Evolutionary conservation across 2,113 vertebrate genomes (phyloP), one percentile per base, ranked within the genome.

Genomic region (Nothobranchius kuhntae): DNA sequence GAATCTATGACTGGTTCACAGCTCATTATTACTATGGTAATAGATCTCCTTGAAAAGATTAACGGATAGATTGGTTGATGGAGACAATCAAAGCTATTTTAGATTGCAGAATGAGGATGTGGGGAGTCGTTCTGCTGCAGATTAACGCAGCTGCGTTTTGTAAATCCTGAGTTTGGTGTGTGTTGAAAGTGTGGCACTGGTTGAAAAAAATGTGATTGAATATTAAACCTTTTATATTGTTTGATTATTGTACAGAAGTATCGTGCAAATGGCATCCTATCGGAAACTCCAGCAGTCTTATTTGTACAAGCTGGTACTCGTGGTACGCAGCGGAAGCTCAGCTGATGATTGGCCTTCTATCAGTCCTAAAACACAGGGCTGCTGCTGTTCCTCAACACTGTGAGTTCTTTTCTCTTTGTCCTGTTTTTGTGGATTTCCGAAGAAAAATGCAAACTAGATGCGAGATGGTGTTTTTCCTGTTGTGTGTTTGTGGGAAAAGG

Each of bases 21-120:
- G 90, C 91, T 91, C 86, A 89, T 92, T 91, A 91, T 92, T 92
- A 92, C 91, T 90, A 90, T 91, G 90, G 88, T 92, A 92, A 92
- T 91, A 87, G 89, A 86, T 85, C 91, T 91, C 87, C 86, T 91
- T 84, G 85, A 86, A 89, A 85, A 90, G 85, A 91, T 90, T 88
- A 89, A 77, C 73, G 71, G 77, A 83, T 85, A 82, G 80, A 85
- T 87, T 82, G 80, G 83, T 83, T 81, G 84, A 70, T 78, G 68
- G 73, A 84, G 89, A 89, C 81, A 82, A 75, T 82, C 78, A 83
- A 87, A 88, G 86, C 86, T 90, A 84, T 89, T 90, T 89, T 86
- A 78, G 78, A 87, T 77, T 83, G 86, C 73, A 73, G 84, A 85
- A 82, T 53, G 38, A 7, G 53, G 44, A 42, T n/a, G 56, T 13